Base-by-base conservation (phyloP, 2,797 vertebrate species). In the Crypturellus tataupa region DNA sequence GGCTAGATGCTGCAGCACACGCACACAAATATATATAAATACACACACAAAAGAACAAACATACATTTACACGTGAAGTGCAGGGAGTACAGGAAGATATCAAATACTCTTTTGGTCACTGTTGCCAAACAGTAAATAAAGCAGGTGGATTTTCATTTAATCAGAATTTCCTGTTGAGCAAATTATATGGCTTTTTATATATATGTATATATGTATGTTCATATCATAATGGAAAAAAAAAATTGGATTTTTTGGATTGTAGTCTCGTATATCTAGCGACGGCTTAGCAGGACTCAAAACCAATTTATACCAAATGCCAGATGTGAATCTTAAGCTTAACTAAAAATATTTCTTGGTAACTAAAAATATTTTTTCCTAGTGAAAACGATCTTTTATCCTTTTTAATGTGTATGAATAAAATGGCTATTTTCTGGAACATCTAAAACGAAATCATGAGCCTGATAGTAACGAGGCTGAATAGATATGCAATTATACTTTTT, bases 401-500 rank as follows among this genome's bases (percentile, higher is more conserved):
- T 80, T 59, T 27, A 15, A 7, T 12, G 23, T 4, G 56, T 0
- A 3, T 1, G 0, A 59, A n/a, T 33, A 69, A 77, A 56, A 24
- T 37, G 6, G 6, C 46, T 75, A 64, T 92, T 89, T 91, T 85
- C 77, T 79, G n/a, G 37, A 85, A 69, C n/a, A 51, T 82, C 29
- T 83, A 40, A 78, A 93, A 78, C 46, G 59, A 91, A 85, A 78
- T 31, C 1, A 0, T 31, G n/a, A 78, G 24, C 68, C 58, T 90
- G 35, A 69, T 31, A 78, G 11, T 42, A 80, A 80, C 42, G 42
- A 92, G 14, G 9, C 59, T 83, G 55, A 78, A 89, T 51, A 94
- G 23, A 46, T 76, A 53, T 15, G 49, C n/a, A 89, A 72, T 93
- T 92, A 72, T 33, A 31, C 31, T 77, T 83, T 90, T 93, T 65